Base-by-base conservation (phyloP, 2,113 vertebrate genomes). In the Meles meles region DNA sequence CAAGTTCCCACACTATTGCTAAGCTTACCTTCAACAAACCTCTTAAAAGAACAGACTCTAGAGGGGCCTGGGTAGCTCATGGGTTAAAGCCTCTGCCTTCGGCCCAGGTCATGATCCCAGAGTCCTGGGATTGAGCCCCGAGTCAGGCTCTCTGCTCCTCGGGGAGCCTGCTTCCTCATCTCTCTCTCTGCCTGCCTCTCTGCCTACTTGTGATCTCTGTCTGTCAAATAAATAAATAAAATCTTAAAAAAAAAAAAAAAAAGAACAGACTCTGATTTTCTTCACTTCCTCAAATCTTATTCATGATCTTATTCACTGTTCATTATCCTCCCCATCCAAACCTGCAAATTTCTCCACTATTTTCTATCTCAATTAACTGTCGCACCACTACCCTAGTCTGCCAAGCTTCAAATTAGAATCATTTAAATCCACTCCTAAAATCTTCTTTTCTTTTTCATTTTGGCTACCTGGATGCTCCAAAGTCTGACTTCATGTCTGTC, bases 1-100 rank as follows among this genome's bases (percentile, higher is more conserved):
- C 42, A 88, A 89, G 89, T 15, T 71, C 76, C 52, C 71, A 82
- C 17, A 47, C 15, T 74, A 65, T 47, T 37, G 37, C 55, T 23
- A 74, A 90, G 67, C 34, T 90, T 67, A 67, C 34, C 27, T 79
- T 88, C 79, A 94, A 84, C 29, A 92, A 94, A 97, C 15, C 72
- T 82, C 67, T 89, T 52, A 49, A 27, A 94, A 95, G 52, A 93
- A 69, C 7, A 59, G 20, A 57, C 8, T 61, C 88, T 37, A 39
- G 55, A 18, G 55, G 55, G 6, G 55, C 55, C 55, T 55, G 18
- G 55, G 55, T 55, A 20, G 18, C 55, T 55, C 55, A 20, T 55
- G 55, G 55, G 18, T 55, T 55, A 55, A 55, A 55, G 49, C 15
- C 49, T 52, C 49, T 52, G 55, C 55, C 18, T 55, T 55, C 6